A percentile compares a stretch with the other conserved stretches of the same genome.
phyloP scores from a whole-genome alignment of 2,888 invertebrate genomes.

The Caenorhabditis macrosperma region DNA sequence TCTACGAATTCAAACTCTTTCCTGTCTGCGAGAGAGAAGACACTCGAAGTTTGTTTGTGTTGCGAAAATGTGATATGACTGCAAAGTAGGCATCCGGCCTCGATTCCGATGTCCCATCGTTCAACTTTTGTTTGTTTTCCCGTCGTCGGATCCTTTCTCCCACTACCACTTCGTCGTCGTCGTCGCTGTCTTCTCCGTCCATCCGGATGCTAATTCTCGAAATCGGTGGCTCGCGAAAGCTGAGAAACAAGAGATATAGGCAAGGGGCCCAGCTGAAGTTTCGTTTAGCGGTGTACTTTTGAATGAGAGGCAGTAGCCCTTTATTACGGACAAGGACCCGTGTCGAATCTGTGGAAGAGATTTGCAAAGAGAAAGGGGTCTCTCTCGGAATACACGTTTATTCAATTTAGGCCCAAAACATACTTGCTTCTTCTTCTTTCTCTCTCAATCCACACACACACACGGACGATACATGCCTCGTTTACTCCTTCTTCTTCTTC shows the following conservation, averaged over 20 bases:
- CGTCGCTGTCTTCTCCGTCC: neutral
- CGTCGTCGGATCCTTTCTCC: too few species aligned
- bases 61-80: constrained; percentile 48
- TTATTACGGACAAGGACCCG: constrained; percentile 43
- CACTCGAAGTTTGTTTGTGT: constrained; percentile 43
- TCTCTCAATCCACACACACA: neutral
- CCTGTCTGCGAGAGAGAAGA: constrained; percentile 6
- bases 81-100: constrained; percentile 47
- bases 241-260: constrained; percentile 3
- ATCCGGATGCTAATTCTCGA: constrained; percentile 31
- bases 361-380: neutral
- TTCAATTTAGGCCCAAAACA: constrained; percentile 48
- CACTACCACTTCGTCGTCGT: constrained; percentile 29
- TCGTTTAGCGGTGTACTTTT: constrained; percentile 35
- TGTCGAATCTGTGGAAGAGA: neutral
- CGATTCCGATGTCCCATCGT: constrained; percentile 23
- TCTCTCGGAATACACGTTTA: constrained; percentile 46
- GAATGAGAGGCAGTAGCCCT: constrained; percentile 26
- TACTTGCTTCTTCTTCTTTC: constrained; percentile 40
- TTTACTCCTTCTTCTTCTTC: constrained; percentile 31
- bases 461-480: constrained; percentile 42
- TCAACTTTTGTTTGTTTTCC: constrained; percentile 34
- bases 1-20: constrained; percentile 6
- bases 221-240: constrained; percentile 4
- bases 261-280: constrained; percentile 30